Evolutionary conservation across 1,140 invertebrate species (phyloP), one percentile per base, ranked within the genome.

Genomic region (Grapholita molesta): DNA sequence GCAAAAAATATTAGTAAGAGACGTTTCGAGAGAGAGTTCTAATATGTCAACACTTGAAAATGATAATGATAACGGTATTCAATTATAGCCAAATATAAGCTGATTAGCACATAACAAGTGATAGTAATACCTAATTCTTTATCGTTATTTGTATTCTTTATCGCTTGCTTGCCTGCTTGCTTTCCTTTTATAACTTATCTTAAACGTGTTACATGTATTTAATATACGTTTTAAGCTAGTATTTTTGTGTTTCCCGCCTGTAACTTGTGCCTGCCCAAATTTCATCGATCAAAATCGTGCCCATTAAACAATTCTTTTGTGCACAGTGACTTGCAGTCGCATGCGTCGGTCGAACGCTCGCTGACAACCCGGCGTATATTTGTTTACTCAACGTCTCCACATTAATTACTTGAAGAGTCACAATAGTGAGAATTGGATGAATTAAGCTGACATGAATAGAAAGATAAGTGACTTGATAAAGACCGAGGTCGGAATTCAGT

Each of bases 251-350:
- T 38, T 38, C n/a, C n/a, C 35, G 35, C 35, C 15, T 9, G 15
- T 38, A n/a, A 38, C 35, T 38, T 38, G 35, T 38, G 15, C 35
- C 35, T 38, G 35, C 15, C 35, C 35, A 38, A 38, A 38, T 6
- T 38, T 38, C 9, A 12, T 35, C 33, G 33, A 12, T 12, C 33
- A 35, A 35, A 35, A 35, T 35, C 33, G 35, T 15, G 35, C 25
- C 61, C 57, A 79, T 76, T 79, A 74, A 73, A 72, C 68, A 76
- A 76, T 79, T 79, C 75, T 76, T 76, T 88, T 86, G 86, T 86
- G 70, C 81, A 70, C 69, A 66, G 65, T 88, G 84, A 85, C 84
- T 88, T 85, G 83, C 82, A 76, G 64, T 76, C 57, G 71, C 66
- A 74, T 73, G 73, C 79, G 78, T 78, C 75, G 32, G 9, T 11